Percentiles rank a stretch among this genome's conserved stretches.
Evolutionary conservation across 2,888 invertebrate genomes (phyloP).

Genomic region (Stenolophus ochropezus): DNA sequence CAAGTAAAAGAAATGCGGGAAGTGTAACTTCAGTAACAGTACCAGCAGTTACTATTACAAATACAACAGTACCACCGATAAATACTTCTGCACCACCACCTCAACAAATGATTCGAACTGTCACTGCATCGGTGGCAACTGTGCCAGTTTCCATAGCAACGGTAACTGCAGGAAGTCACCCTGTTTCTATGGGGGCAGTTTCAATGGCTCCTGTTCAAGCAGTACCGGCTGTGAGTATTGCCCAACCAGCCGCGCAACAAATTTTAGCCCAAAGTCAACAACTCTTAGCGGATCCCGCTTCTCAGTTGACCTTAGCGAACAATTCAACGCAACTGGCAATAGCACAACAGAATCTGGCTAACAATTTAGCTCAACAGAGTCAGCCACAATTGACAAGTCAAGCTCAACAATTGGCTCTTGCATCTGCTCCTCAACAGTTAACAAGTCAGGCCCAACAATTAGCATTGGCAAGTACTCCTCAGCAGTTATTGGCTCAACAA

Average conservation of each 20-base stretch:
- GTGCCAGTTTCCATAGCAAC: constrained; percentile 79
- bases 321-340: constrained; percentile 71
- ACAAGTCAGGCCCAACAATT: constrained; percentile 69
- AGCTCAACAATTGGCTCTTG: constrained; percentile 70
- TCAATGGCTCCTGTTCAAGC: constrained; percentile 77
- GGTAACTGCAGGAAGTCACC: constrained; percentile 73
- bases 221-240: constrained; percentile 78
- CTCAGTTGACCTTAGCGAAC: constrained; percentile 70
- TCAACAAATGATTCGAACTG: constrained; percentile 75
- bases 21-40: constrained; percentile 76
- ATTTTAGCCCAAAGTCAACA: constrained; percentile 73
- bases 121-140: constrained; percentile 77
- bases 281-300: constrained; percentile 54
- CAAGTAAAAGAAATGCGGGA: constrained; percentile 75
- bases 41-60: constrained; percentile 78
- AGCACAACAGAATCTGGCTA: constrained; percentile 71
- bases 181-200: constrained; percentile 74
- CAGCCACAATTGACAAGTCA: constrained; percentile 68
- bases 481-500: constrained; percentile 67
- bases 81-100: constrained; percentile 72
- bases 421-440: constrained; percentile 66
- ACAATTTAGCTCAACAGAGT: constrained; percentile 67
- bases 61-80: constrained; percentile 74
- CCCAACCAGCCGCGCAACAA: constrained; percentile 74
- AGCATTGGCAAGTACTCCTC: constrained; percentile 68